Conservation (phyloP, 2,113 vertebrate genomes). For the Muntiacus muntjak region DNA sequence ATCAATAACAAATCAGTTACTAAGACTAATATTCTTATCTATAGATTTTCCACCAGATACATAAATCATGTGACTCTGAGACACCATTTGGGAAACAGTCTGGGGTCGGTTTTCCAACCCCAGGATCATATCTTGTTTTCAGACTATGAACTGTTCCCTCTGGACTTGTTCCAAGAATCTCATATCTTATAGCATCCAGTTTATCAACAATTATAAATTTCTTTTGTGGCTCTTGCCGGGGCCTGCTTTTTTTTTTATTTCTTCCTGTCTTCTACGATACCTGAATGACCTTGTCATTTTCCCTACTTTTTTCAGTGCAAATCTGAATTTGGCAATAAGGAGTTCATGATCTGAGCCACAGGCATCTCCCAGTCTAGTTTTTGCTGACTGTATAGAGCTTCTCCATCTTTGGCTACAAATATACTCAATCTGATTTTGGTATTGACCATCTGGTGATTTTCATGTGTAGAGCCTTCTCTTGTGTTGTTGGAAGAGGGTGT, state of each 20-base stretch:
- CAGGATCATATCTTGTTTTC: background rate
- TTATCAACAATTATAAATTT: background rate
- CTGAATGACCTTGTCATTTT: background rate
- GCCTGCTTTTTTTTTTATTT: background rate
- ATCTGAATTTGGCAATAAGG: background rate
- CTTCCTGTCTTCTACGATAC: background rate
- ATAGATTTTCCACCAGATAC: background rate
- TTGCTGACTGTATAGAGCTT: background rate
- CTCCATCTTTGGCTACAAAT: background rate
- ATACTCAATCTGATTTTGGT: background rate
- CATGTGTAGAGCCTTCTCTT: background rate
- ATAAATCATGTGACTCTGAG: background rate
- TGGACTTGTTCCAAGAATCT: background rate
- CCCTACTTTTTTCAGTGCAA: background rate
- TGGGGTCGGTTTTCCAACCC: background rate
- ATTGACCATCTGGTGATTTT: background rate
- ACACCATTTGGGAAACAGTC: background rate
- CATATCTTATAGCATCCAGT: background rate
- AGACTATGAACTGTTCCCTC: background rate
- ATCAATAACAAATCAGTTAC: background rate
- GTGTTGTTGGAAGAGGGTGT: background rate
- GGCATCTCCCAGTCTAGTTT: background rate
- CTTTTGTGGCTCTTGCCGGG: background rate
- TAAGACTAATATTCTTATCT: background rate
- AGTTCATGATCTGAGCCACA: background rate